Percentiles rank a stretch among this genome's conserved stretches.
Evolutionary conservation across 2,797 vertebrate genomes (phyloP).

Genomic region (Danio tinwini): DNA sequence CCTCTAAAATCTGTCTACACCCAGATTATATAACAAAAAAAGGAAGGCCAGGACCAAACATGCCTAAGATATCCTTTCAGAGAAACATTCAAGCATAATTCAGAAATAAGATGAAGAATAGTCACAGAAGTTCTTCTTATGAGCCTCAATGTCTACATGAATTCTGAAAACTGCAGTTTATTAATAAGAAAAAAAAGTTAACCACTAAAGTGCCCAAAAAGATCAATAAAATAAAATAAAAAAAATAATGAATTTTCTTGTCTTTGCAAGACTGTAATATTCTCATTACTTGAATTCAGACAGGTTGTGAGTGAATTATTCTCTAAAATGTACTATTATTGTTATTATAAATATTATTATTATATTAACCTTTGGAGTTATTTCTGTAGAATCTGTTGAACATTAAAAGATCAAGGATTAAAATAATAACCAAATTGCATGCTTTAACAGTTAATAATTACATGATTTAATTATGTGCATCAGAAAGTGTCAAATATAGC

Average conservation of each 20-base stretch:
- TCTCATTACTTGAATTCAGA: background rate
- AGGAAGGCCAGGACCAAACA: background rate
- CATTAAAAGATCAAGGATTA: background rate
- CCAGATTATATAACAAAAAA: constrained; percentile 10
- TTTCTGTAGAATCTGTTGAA: background rate
- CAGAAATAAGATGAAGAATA: background rate
- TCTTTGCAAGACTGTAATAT: background rate
- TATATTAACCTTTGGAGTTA: background rate
- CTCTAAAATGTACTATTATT: background rate
- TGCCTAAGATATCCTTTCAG: background rate
- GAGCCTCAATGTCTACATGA: background rate
- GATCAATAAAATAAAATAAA: too few species aligned
- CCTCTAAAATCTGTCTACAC: constrained; percentile 6
- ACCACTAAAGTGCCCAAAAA: background rate
- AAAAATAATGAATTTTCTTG: background rate
- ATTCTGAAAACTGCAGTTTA: background rate
- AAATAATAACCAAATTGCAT: background rate
- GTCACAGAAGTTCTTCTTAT: background rate
- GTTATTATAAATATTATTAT: too few species aligned
- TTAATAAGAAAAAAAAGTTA: background rate
- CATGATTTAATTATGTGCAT: background rate
- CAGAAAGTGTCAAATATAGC: background rate
- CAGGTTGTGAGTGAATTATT: background rate
- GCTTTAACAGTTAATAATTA: background rate
- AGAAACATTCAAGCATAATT: background rate